These are phyloP conservation scores for Bombus superbus DNA, from an alignment of 1,140 invertebrate species.

Conservation along the genomic window DNA sequence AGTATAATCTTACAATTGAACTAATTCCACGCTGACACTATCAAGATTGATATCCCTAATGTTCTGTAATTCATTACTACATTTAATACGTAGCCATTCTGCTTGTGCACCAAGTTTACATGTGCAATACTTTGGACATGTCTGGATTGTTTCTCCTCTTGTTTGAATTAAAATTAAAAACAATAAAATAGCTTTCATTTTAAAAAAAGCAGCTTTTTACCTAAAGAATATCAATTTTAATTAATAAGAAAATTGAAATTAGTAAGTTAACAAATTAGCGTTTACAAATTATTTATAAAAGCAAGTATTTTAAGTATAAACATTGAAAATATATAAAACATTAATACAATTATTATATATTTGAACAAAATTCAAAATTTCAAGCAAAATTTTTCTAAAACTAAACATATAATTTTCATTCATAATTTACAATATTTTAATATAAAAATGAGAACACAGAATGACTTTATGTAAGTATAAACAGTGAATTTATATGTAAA, in stretches of 20 bases:
- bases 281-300: neutral
- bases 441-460: neutral
- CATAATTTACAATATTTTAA: neutral
- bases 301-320: neutral
- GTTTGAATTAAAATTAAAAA: conserved; percentile 72
- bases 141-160: conserved; percentile 60
- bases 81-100: conserved; percentile 78
- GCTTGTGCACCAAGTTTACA: conserved; percentile 79
- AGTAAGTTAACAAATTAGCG: neutral
- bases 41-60: conserved; percentile 76
- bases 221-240: conserved; percentile 39
- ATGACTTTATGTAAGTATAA: neutral
- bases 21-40: conserved; percentile 75
- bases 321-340: neutral
- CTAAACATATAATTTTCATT: neutral
- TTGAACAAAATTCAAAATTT: neutral
- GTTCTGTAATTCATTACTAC: conserved; percentile 74
- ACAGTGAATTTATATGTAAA: conserved; percentile 7
- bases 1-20: conserved; percentile 74
- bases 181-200: conserved; percentile 72
- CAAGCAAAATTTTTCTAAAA: neutral
- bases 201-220: conserved; percentile 25
- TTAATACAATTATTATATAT: neutral
- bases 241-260: conserved; percentile 19
- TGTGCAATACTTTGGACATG: conserved; percentile 75